phyloP scores from a whole-genome alignment of 2,797 vertebrate genomes.

The Periparus ater region DNA sequence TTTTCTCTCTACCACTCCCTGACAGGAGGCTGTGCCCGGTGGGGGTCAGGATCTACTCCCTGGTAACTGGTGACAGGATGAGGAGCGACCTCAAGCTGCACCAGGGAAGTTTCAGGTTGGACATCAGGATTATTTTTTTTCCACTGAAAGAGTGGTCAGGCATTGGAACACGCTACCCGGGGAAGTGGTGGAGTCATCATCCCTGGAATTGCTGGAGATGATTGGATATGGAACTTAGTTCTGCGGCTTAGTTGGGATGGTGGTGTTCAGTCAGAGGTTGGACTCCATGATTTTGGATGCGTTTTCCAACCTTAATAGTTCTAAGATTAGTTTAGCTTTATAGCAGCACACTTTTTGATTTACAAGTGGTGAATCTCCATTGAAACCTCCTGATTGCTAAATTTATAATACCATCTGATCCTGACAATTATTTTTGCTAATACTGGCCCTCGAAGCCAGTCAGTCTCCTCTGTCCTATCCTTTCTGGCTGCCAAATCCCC shows the following conservation, averaged over 20 bases:
- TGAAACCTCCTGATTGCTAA: constrained; percentile 50
- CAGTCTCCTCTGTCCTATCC: constrained; percentile 50
- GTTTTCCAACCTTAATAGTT: neutral
- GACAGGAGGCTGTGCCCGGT: neutral
- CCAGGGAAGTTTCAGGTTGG: neutral
- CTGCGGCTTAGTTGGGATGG: neutral
- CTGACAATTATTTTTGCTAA: constrained; percentile 56
- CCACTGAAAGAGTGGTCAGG: neutral
- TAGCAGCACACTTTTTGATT: neutral
- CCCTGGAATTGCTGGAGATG: neutral
- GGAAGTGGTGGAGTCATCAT: no score
- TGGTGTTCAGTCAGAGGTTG: neutral
- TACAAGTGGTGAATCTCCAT: constrained; percentile 30
- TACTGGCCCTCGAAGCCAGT: constrained; percentile 35
- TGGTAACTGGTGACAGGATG: neutral
- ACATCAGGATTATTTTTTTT: neutral
- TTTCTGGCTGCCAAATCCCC: constrained; percentile 48
- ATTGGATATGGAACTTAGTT: neutral
- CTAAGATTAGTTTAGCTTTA: neutral
- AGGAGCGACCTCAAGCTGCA: neutral
- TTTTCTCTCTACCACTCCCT: neutral
- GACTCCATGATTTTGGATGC: neutral
- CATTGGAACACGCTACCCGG: neutral
- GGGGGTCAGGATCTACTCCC: neutral
- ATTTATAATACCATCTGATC: constrained; percentile 65